phyloP scores from a whole-genome alignment of 37 sponge, comb jelly and placozoan species.

The Ephydatia muelleri region DNA sequence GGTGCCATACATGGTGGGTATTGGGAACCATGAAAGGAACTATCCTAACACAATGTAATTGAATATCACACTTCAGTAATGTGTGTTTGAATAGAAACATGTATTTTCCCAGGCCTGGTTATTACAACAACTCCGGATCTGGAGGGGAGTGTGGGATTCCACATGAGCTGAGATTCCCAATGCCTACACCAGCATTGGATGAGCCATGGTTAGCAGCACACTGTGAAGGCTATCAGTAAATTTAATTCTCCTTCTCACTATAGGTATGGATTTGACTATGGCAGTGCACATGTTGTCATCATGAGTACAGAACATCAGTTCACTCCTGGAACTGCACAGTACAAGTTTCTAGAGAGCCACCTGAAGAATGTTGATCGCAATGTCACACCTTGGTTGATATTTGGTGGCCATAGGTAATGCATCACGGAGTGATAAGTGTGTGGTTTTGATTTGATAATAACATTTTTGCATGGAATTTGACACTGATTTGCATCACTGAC shows the following conservation, averaged over 20 bases:
- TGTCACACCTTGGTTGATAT: slow-evolving; percentile 80
- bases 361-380: slow-evolving; percentile 61
- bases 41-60: slow-evolving; percentile 47
- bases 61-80: background rate
- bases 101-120: background rate
- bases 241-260: background rate
- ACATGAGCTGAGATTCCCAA: slow-evolving; percentile 62
- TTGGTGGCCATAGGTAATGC: slow-evolving; percentile 71
- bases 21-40: slow-evolving; percentile 84
- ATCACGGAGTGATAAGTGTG: background rate
- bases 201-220: slow-evolving; percentile 46
- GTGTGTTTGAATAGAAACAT: too few species aligned
- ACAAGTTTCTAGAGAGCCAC: slow-evolving; percentile 55
- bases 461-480: too few species aligned
- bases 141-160: slow-evolving; percentile 88
- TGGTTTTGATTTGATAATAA: background rate
- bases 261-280: slow-evolving; percentile 84
- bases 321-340: slow-evolving; percentile 21
- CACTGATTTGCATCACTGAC: too few species aligned
- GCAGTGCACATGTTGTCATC: slow-evolving; percentile 68
- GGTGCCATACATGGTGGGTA: slow-evolving; percentile 81
- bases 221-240: background rate
- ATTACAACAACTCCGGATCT: slow-evolving; percentile 48
- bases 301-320: slow-evolving; percentile 86
- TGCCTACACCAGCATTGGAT: slow-evolving; percentile 64